A percentile compares a stretch with the other conserved stretches of the same genome.
Evolutionary conservation across 2,797 vertebrate genomes (phyloP).

Genomic region (Arctocebus calabarensis): DNA sequence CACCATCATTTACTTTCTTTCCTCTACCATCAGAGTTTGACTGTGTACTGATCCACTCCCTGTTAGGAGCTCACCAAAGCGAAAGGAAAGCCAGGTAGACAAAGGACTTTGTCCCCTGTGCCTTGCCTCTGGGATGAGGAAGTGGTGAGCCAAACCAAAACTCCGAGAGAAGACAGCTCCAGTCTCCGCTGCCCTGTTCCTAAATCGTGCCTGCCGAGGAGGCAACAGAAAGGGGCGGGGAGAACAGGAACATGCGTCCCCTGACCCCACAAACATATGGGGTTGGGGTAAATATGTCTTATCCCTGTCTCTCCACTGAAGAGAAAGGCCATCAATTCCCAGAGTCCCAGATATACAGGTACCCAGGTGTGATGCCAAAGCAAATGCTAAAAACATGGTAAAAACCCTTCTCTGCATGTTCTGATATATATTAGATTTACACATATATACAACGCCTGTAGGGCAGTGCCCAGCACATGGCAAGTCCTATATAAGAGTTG

Average conservation of each 20-base stretch:
- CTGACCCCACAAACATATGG: neutral
- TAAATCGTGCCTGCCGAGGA: too few species aligned
- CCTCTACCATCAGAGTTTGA: neutral
- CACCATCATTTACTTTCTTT: fast-evolving
- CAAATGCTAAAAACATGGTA: neutral
- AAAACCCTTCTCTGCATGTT: neutral
- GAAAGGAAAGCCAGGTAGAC: neutral
- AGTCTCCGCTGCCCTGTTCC: neutral
- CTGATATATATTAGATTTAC: neutral
- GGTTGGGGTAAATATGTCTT: fast-evolving
- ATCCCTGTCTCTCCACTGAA: neutral
- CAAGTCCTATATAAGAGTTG: neutral
- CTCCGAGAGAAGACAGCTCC: neutral
- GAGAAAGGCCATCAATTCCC: neutral
- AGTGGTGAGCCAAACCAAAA: neutral
- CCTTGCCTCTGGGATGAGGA: neutral
- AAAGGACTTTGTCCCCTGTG: neutral
- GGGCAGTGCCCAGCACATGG: neutral
- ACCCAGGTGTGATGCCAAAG: neutral
- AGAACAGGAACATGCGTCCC: neutral
- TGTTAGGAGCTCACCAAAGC: neutral
- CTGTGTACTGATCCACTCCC: neutral
- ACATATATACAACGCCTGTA: neutral
- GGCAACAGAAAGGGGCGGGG: neutral
- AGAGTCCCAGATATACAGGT: neutral